Evolutionary conservation across 2,113 vertebrate genomes (phyloP), one percentile per base, ranked within the genome.

Genomic region (Sylvia atricapilla): DNA sequence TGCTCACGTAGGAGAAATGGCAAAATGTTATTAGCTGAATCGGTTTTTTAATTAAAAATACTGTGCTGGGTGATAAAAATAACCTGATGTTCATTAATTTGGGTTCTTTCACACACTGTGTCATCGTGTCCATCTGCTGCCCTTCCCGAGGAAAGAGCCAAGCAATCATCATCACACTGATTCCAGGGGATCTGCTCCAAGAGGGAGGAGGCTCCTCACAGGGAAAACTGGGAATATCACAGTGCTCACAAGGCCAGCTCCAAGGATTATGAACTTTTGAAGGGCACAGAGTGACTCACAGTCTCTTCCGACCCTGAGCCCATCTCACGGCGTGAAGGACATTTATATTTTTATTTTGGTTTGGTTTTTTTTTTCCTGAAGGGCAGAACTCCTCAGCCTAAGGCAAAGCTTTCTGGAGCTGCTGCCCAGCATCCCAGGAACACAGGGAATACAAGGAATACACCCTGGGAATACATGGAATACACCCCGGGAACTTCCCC

Each of bases 111-210:
- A 20, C 73, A 68, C 20, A 7, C 30, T 68, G 9, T 64, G 64
- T 93, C 87, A 66, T 22, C 37, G 1, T 8, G 19, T 33, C 95
- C 96, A 95, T 94, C 93, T 96, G 94, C 90, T 89, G 86, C 70
- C 66, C 70, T 70, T 60, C 60, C 94, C 39, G 14, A 66, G 67
- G n/a, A 67, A 76, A 24, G 15, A 73, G 84, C 77, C 44, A 21
- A 82, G 80, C 35, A 78, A 64, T 3, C 46, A 15, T 1, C 41
- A 24, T 24, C 47, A 7, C 9, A 9, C 31, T 3, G 22, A 16
- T 7, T 47, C 3, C 82, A 69, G 64, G 77, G 53, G 39, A 39
- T 11, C 75, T 35, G 82, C 78, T 79, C 88, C 72, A 53, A 7
- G 31, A 31, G 47, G 20, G 35, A 15, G 33, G 3, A 3, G 3